Evolutionary conservation across 2,888 invertebrate genomes (phyloP).

Genomic region (Ectobius pallidus): DNA sequence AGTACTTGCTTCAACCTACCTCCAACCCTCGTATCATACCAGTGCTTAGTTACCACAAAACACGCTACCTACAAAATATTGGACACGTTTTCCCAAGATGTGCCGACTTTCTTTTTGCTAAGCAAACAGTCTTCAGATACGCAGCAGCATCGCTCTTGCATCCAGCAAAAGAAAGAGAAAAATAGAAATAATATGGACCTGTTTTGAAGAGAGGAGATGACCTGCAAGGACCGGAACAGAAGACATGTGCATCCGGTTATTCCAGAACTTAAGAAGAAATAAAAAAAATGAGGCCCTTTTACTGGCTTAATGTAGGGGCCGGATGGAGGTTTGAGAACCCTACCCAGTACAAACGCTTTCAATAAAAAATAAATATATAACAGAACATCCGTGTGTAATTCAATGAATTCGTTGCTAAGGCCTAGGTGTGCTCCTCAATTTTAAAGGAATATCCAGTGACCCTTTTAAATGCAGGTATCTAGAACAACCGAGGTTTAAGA

Average conservation of each 20-base stretch:
- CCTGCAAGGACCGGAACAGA: constrained; percentile 40
- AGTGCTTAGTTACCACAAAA: too few species aligned
- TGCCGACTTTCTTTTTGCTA: neutral
- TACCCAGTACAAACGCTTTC: constrained; percentile 11
- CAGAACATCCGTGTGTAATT: neutral
- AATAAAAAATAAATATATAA: neutral
- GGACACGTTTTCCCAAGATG: neutral
- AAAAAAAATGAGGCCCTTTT: constrained; percentile 24
- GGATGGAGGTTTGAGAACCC: constrained; percentile 32
- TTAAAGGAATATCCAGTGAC: too few species aligned
- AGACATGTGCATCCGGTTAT: constrained; percentile 42
- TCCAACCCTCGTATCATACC: too few species aligned
- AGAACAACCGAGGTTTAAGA: too few species aligned
- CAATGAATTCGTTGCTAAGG: neutral
- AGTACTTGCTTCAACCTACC: too few species aligned
- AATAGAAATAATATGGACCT: constrained; percentile 30
- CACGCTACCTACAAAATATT: neutral
- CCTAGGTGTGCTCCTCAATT: too few species aligned
- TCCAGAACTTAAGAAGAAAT: constrained; percentile 24
- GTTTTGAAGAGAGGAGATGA: constrained; percentile 26
- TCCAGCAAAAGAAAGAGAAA: neutral
- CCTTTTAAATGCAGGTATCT: too few species aligned
- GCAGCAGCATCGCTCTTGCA: neutral
- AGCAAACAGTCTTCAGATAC: constrained; percentile 22
- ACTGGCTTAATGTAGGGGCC: constrained; percentile 33